Base-by-base conservation (phyloP, 2,113 vertebrate genomes). In the Gnathonemus echidnorhynchus region DNA sequence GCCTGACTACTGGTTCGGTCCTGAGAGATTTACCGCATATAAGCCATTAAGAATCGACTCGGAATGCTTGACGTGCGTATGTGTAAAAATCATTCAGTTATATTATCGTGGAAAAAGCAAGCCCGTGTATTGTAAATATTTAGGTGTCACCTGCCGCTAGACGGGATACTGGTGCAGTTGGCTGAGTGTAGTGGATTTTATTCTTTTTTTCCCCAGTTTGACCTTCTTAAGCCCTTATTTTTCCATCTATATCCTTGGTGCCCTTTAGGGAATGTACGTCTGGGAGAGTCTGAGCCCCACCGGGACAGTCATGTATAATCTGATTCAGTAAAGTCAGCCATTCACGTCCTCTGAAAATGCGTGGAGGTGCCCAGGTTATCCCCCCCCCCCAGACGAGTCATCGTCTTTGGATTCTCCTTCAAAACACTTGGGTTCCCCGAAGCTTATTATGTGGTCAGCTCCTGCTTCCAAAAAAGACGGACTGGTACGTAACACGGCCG, bases 391-490 rank as follows among this genome's bases (percentile, higher is more conserved):
- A 92, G 89, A 88, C 80, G 52, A 89, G 87, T 90, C 91, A 62
- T 91, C 88, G 90, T 89, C 92, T 89, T 90, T 90, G 27, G 87
- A 92, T 88, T 74, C 90, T 74, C 91, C 91, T 91, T 92, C 91
- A 91, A 91, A 95, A 90, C 87, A 86, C 92, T 94, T 89, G 91
- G 93, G 90, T 95, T 94, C 93, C 93, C 93, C 92, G 86, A 92
- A 90, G 70, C 87, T 89, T 66, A 94, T 95, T 50, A 95, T 95
- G 94, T 95, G 95, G 95, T 93, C 7, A 2, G n/a, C 91, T 92
- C 92, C 91, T 87, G 92, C 91, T 94, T 94, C 93, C 93, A 95
- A 94, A 93, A 95, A 94, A 95, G 93, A 91, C 17, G 70, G 92
- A 92, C 91, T 89, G 21, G 93, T 89, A 90, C 88, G 92, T 92